phyloP scores from a whole-genome alignment of 2,113 vertebrate genomes.

The Bungarus multicinctus region DNA sequence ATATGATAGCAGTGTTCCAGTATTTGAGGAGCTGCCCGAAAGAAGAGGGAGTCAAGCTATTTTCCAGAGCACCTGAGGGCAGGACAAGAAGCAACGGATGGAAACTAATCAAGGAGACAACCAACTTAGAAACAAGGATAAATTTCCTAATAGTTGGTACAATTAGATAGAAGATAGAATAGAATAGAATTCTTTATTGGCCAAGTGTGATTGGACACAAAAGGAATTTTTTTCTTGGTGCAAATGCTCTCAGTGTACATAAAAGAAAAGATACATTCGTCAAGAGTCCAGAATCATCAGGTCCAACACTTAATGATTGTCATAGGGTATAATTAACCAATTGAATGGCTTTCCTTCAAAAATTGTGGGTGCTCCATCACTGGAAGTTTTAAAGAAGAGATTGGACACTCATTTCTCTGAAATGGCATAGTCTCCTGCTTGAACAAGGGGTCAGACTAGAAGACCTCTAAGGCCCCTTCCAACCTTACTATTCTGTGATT shows the following conservation, averaged over 20 bases:
- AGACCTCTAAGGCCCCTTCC: not conserved
- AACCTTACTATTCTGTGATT: not conserved
- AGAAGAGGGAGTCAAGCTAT: not conserved
- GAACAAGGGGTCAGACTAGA: not conserved
- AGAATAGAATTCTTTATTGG: too few relatives aligned
- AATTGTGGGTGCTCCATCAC: accelerated
- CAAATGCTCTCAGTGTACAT: too few relatives aligned
- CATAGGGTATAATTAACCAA: not conserved
- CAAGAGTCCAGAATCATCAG: too few relatives aligned
- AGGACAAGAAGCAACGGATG: not conserved
- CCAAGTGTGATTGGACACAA: too few relatives aligned
- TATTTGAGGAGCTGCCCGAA: not conserved
- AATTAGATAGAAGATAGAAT: not conserved
- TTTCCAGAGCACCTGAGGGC: not conserved
- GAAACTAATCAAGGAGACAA: not conserved
- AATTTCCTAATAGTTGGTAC: not conserved
- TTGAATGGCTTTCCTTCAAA: not conserved
- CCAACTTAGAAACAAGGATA: not conserved
- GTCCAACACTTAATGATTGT: too few relatives aligned
- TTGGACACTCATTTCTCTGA: not conserved
- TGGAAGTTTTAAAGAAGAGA: not conserved
- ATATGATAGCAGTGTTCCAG: not conserved
- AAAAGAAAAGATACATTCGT: too few relatives aligned
- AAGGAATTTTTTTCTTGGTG: too few relatives aligned
- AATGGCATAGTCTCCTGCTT: not conserved